Conservation (phyloP, 2,888 invertebrate species). For the Caenorhabditis japonica region DNA sequence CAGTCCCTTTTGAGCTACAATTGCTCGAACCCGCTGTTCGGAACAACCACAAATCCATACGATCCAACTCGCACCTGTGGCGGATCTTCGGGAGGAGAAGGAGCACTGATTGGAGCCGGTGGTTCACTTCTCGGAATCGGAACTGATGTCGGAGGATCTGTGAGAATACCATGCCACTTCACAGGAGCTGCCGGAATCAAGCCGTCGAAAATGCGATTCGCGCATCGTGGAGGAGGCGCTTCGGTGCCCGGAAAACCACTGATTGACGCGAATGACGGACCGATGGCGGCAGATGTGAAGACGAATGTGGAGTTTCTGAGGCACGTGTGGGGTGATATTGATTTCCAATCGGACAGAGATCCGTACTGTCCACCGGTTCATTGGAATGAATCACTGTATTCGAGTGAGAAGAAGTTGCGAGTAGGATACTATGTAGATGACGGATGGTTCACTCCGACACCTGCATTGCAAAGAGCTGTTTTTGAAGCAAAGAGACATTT, state of each 20-base stretch:
- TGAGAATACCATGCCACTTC: slow-evolving; percentile 79
- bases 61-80: slow-evolving; percentile 58
- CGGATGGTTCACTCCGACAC: slow-evolving; percentile 71
- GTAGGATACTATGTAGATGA: slow-evolving; percentile 71
- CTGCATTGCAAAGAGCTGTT: slow-evolving; percentile 66
- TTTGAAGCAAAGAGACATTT: slow-evolving; percentile 54
- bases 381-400: slow-evolving; percentile 62
- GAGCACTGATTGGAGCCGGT: slow-evolving; percentile 77
- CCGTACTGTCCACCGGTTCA: slow-evolving; percentile 71
- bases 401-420: slow-evolving; percentile 47
- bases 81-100: slow-evolving; percentile 64
- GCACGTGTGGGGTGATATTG: slow-evolving; percentile 58
- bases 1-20: slow-evolving; percentile 76
- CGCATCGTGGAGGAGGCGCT: slow-evolving; percentile 61
- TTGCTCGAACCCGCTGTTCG: slow-evolving; percentile 78
- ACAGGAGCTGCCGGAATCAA: slow-evolving; percentile 79
- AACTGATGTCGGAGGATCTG: slow-evolving; percentile 80
- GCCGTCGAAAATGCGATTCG: slow-evolving; percentile 67
- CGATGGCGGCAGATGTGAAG: slow-evolving; percentile 68
- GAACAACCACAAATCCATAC: slow-evolving; percentile 63
- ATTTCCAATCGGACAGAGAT: slow-evolving; percentile 62
- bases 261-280: slow-evolving; percentile 70
- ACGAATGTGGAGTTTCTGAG: slow-evolving; percentile 63
- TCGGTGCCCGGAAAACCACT: slow-evolving; percentile 71
- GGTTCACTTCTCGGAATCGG: slow-evolving; percentile 76